Conservation (phyloP, 2,797 vertebrate genomes). For the Oreochromis grahami region DNA sequence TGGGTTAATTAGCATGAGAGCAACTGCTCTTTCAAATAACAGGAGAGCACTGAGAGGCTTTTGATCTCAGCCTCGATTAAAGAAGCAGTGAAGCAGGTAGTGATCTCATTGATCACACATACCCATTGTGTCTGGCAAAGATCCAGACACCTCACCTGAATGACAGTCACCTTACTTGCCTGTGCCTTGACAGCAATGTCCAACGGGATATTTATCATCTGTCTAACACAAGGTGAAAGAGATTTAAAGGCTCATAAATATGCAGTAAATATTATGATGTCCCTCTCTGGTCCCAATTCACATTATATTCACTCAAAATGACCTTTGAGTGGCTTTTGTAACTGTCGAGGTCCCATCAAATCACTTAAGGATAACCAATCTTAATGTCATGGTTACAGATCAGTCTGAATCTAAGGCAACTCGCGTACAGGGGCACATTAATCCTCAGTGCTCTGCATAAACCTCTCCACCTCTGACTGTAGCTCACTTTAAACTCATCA, state of each 20-base stretch:
- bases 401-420: neutral
- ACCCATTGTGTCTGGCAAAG: neutral
- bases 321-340: neutral
- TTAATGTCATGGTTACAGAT: neutral
- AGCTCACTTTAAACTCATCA: neutral
- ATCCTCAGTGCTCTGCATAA: neutral
- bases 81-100: slow-evolving; percentile 14
- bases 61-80: slow-evolving; percentile 26
- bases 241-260: neutral
- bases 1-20: neutral
- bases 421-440: neutral
- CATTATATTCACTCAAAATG: neutral
- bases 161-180: slow-evolving; percentile 20
- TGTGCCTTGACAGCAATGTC: neutral
- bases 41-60: slow-evolving; percentile 4
- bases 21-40: slow-evolving; percentile 14
- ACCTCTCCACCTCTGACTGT: neutral
- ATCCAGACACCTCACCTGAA: neutral
- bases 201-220: neutral
- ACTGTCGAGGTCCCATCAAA: neutral
- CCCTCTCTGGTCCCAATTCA: neutral
- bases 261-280: neutral
- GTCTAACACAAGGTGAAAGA: neutral
- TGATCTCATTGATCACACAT: slow-evolving; percentile 31
- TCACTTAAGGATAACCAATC: neutral